Conservation (phyloP, 2,888 invertebrate genomes). For the Pollenia angustigena region DNA sequence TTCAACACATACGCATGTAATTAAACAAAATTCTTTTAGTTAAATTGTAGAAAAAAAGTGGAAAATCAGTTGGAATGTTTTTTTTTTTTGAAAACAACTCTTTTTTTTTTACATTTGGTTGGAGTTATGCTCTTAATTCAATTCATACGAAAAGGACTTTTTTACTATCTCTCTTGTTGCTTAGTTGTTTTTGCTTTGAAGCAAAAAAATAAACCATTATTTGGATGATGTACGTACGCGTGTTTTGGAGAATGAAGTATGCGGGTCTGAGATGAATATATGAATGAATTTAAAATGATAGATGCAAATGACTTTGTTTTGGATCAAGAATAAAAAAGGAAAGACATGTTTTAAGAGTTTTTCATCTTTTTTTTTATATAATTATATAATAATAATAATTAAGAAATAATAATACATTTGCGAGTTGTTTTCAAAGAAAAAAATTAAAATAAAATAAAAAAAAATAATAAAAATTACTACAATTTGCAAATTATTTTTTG, state of each 20-base stretch:
- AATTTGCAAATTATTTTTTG: constrained; percentile 80
- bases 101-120: neutral
- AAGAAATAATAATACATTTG: constrained; percentile 81
- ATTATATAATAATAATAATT: constrained; percentile 83
- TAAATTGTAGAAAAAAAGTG: neutral
- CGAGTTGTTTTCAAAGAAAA: constrained; percentile 75
- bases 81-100: constrained; percentile 62
- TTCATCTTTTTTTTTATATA: constrained; percentile 82
- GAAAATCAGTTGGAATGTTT: constrained; percentile 32
- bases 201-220: constrained; percentile 44
- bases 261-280: neutral
- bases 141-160: constrained; percentile 21
- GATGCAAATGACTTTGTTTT: constrained; percentile 1
- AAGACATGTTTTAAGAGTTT: constrained; percentile 74
- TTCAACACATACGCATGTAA: constrained; percentile 75
- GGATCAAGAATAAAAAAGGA: constrained; percentile 41
- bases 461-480: constrained; percentile 76
- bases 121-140: neutral
- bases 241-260: neutral
- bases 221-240: neutral
- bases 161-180: constrained; percentile 3
- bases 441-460: constrained; percentile 70
- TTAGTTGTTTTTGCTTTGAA: constrained; percentile 40
- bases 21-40: constrained; percentile 65
- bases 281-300: constrained; percentile 30